phyloP scores from a whole-genome alignment of 2,113 vertebrate species.

The Grantiella picta region DNA sequence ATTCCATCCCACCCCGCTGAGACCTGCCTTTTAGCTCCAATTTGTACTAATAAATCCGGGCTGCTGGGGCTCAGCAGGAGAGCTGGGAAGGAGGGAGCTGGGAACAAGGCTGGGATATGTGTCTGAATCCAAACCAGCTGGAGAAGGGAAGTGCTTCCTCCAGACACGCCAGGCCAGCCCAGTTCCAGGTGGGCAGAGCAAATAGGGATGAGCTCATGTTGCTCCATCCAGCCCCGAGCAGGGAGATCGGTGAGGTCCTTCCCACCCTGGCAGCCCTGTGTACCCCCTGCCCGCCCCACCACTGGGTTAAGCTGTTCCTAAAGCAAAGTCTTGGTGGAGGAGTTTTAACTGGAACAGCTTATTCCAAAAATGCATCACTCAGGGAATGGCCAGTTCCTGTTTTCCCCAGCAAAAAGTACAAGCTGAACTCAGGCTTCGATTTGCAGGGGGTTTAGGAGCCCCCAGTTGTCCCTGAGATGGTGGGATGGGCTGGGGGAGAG shows the following conservation, averaged over 20 bases:
- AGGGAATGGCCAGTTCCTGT: accelerated
- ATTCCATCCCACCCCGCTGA: neutral
- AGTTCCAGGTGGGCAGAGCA: neutral
- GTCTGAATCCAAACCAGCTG: neutral
- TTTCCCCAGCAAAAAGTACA: neutral
- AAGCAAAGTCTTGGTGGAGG: neutral
- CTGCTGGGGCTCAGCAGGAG: neutral
- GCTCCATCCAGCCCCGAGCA: neutral
- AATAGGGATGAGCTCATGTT: neutral
- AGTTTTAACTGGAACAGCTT: neutral
- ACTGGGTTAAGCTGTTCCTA: neutral
- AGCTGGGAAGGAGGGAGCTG: neutral
- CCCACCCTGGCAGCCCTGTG: neutral
- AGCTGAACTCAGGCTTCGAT: neutral
- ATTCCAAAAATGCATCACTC: neutral
- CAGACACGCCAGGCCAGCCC: neutral
- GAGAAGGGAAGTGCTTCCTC: neutral
- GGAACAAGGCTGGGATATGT: neutral
- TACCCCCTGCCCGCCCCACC: accelerated
- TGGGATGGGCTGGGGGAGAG: neutral
- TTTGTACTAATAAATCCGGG: neutral
- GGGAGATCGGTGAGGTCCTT: accelerated
- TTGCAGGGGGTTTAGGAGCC: neutral
- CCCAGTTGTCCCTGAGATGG: accelerated
- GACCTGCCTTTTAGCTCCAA: neutral